Evolutionary conservation across 2,888 invertebrate genomes (phyloP).

Genomic region (Zonitis immaculata): DNA sequence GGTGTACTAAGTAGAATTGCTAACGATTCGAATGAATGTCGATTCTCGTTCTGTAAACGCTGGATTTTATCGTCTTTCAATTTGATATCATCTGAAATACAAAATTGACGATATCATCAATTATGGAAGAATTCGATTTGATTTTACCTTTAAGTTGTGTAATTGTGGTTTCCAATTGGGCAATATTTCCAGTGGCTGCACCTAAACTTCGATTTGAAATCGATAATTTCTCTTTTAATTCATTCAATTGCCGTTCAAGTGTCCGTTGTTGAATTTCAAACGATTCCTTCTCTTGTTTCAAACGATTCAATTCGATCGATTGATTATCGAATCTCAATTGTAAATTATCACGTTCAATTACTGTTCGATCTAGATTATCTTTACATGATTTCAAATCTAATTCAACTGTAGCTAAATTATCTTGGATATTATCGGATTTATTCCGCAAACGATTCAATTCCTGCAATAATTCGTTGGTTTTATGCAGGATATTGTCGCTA

Average conservation of each 20-base stretch:
- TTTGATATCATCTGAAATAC: conserved; percentile 65
- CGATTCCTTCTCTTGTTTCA: conserved; percentile 74
- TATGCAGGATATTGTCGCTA: conserved; percentile 68
- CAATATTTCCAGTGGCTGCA: conserved; percentile 63
- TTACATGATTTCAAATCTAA: conserved; percentile 62
- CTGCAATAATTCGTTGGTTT: conserved; percentile 73
- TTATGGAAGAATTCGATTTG: too few species aligned
- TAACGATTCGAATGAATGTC: conserved; percentile 66
- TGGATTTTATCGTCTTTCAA: conserved; percentile 65
- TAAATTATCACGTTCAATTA: conserved; percentile 68
- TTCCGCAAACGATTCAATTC: conserved; percentile 47
- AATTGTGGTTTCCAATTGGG: conserved; percentile 64
- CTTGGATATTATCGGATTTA: conserved; percentile 54
- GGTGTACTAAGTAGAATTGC: conserved; percentile 68
- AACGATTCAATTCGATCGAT: conserved; percentile 64
- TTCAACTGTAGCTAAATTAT: conserved; percentile 59
- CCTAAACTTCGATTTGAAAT: conserved; percentile 62
- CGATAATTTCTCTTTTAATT: conserved; percentile 61
- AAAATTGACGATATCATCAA: too few species aligned
- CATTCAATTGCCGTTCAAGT: conserved; percentile 67
- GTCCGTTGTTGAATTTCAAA: conserved; percentile 68
- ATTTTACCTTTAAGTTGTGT: conserved; percentile 61
- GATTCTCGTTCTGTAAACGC: conserved; percentile 62
- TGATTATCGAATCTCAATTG: conserved; percentile 69
- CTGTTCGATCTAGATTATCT: conserved; percentile 61